A percentile compares a stretch with the other conserved stretches of the same genome.
Conservation (phyloP, 1,140 invertebrate genomes). For the Dicyema japonicum region DNA sequence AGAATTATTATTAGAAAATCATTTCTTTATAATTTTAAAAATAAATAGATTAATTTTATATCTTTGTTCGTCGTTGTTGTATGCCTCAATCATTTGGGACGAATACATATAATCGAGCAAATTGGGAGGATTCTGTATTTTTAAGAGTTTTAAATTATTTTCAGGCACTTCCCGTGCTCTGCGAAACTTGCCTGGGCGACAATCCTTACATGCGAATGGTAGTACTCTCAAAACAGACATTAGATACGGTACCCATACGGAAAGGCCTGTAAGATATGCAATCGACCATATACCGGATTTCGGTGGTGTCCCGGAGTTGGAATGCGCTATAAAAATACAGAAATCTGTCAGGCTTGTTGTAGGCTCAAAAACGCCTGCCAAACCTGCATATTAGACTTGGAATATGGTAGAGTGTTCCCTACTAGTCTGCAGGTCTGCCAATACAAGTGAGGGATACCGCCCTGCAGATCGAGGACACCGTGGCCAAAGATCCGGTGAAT, state of each 20-base stretch:
- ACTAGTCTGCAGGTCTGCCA: no score
- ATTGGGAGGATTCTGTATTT: slow-evolving; percentile 90
- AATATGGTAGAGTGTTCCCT: no score
- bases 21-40: no score
- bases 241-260: slow-evolving; percentile 89
- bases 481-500: slow-evolving; percentile 85
- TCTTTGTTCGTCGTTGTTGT: no score
- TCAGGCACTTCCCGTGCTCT: slow-evolving; percentile 88
- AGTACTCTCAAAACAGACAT: no score
- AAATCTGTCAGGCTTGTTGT: slow-evolving; percentile 93
- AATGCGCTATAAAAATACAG: slow-evolving; percentile 96
- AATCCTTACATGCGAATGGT: slow-evolving; percentile 97
- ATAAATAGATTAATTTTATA: no score
- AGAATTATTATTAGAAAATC: no score
- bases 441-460: slow-evolving; percentile 62
- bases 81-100: no score
- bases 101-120: slow-evolving; percentile 81
- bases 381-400: slow-evolving; percentile 78
- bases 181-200: slow-evolving; percentile 89
- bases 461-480: slow-evolving; percentile 56
- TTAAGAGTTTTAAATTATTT: no score
- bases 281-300: slow-evolving; percentile 83
- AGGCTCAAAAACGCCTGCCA: slow-evolving; percentile 96
- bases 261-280: slow-evolving; percentile 94
- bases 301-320: slow-evolving; percentile 69